phyloP scores from a whole-genome alignment of 2,113 vertebrate genomes.

The Prietella phreatophila region DNA sequence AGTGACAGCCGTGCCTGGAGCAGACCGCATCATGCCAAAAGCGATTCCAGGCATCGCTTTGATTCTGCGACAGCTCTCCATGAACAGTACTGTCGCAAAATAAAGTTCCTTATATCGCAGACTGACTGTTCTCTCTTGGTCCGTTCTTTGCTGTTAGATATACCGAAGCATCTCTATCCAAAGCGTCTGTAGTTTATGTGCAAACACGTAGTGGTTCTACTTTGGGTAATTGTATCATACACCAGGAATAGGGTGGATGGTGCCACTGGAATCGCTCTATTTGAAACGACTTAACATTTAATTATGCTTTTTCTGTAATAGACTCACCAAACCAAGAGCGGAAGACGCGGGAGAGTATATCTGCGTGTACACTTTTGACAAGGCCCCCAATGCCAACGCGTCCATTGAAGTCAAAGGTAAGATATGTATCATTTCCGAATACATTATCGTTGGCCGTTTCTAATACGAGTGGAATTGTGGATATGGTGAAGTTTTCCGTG shows the following conservation, averaged over 20 bases:
- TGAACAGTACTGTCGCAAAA: conserved; percentile 17
- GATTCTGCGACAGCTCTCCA: conserved; percentile 1
- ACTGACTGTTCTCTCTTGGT: neutral
- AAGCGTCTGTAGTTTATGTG: neutral
- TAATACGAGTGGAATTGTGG: neutral
- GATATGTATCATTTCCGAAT: conserved; percentile 19
- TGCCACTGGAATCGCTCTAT: neutral
- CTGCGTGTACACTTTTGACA: conserved; percentile 89
- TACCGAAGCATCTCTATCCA: neutral
- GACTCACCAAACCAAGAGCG: conserved; percentile 86
- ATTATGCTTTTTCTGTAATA: conserved; percentile 68
- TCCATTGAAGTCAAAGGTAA: conserved; percentile 98
- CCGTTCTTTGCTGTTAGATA: neutral
- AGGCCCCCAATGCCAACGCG: conserved; percentile 87
- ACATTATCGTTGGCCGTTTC: neutral
- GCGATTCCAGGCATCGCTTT: conserved; percentile 47
- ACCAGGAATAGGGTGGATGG: neutral
- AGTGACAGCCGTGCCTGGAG: conserved; percentile 59
- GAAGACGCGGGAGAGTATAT: conserved; percentile 95
- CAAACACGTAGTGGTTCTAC: neutral
- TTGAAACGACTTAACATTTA: neutral
- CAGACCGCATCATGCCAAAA: conserved; percentile 53
- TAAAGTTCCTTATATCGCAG: neutral
- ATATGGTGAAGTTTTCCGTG: neutral
- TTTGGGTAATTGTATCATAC: neutral